Evolutionary conservation across 2,888 invertebrate species (phyloP), one percentile per base, ranked within the genome.

Genomic region (Bursaphelenchus okinawaensis): DNA sequence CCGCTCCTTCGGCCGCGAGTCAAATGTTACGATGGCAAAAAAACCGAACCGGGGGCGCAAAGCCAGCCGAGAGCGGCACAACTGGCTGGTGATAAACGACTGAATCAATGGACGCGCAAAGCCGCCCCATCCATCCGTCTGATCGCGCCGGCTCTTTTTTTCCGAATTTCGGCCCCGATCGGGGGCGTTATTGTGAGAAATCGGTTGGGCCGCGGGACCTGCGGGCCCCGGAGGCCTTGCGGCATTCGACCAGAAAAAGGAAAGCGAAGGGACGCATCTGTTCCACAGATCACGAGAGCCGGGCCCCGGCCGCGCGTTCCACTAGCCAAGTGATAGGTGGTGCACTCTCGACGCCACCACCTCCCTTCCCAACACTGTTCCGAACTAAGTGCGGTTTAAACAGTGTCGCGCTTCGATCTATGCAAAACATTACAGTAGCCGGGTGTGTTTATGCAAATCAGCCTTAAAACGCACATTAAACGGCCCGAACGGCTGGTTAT

Each of bases 331-430:
- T 40, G 40, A 40, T 40, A 40, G 40, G 40, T 12, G 58, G 58
- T 54, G 29, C 61, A 28, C 29, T 57, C 50, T 55, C 28, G 63
- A 52, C 63, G 59, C 59, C 27, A 58, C 27, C 28, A 28, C 51
- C 62, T n/a, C 58, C 26, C 60, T 1, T 23, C 54, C 52, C 4
- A 29, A 58, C 24, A 31, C 9, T 28, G 26, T 54, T 54, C 8
- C n/a, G n/a, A n/a, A n/a, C n/a, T n/a, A n/a, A n/a, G n/a, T n/a
- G n/a, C n/a, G n/a, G n/a, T n/a, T n/a, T n/a, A n/a, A n/a, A n/a
- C n/a, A n/a, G n/a, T n/a, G n/a, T n/a, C n/a, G n/a, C n/a, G n/a
- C n/a, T n/a, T n/a, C n/a, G n/a, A n/a, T n/a, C n/a, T n/a, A n/a
- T n/a, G n/a, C n/a, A n/a, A n/a, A n/a, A n/a, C n/a, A n/a, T n/a